These are phyloP conservation scores for Cetonia aurata DNA, from an alignment of 2,888 invertebrate species.

Conservation along the genomic window DNA sequence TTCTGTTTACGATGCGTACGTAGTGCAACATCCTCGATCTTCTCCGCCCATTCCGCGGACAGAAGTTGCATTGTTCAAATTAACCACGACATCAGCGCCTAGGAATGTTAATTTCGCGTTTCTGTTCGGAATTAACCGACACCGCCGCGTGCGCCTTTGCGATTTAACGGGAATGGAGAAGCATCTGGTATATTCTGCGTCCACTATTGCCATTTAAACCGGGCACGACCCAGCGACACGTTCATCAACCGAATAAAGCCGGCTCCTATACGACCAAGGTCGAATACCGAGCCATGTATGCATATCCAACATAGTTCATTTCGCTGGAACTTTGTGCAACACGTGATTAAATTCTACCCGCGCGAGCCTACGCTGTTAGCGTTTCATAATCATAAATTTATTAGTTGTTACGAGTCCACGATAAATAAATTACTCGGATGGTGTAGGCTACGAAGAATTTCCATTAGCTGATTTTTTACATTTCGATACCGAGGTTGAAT, in stretches of 20 bases:
- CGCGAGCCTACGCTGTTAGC: conserved; percentile 9
- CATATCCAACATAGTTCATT: conserved; percentile 5
- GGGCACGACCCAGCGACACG: conserved; percentile 14
- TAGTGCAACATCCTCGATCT: too few relatives aligned
- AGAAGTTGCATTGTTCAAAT: conserved; percentile 20
- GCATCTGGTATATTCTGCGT: conserved; percentile 31
- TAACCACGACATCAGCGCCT: conserved; percentile 13
- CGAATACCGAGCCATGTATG: conserved; percentile 5
- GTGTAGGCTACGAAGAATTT: too few relatives aligned
- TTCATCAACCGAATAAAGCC: conserved; percentile 16
- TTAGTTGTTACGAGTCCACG: too few relatives aligned
- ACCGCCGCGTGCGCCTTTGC: conserved; percentile 21
- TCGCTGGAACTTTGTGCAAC: conserved; percentile 2
- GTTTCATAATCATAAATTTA: conserved; percentile 11
- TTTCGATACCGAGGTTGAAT: too few relatives aligned
- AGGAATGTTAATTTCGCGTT: conserved; percentile 38
- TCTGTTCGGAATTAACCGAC: conserved; percentile 33
- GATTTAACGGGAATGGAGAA: conserved; percentile 23
- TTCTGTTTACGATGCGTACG: too few relatives aligned
- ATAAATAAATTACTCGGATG: too few relatives aligned
- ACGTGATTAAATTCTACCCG: conserved; percentile 14
- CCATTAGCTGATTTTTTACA: too few relatives aligned
- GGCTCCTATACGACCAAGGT: conserved; percentile 20
- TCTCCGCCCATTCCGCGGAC: not conserved
- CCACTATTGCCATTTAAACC: conserved; percentile 21